Conservation (phyloP, 2,113 vertebrate species). For the Eulemur rufifrons region DNA sequence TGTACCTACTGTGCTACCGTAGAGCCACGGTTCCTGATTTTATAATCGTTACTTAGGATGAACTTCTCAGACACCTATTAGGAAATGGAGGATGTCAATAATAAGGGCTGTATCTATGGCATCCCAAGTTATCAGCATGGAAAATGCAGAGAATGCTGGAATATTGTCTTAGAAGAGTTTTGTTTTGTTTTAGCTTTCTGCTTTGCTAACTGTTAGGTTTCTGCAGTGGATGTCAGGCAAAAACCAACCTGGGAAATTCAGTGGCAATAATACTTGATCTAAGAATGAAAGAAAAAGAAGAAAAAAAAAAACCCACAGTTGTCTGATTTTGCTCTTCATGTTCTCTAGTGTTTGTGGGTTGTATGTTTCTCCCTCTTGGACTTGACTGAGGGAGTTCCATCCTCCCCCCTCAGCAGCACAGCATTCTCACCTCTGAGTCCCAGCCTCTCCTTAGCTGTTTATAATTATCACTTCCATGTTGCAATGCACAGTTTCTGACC, state of each 20-base stretch:
- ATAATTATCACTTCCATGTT: constrained; percentile 56
- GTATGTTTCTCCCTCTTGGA: background rate
- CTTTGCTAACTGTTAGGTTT: background rate
- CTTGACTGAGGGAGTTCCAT: background rate
- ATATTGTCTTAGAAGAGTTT: background rate
- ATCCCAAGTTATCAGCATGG: background rate
- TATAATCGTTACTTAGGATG: background rate
- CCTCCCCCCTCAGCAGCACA: background rate
- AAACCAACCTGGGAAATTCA: background rate
- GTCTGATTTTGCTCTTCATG: background rate
- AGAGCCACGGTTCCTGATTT: background rate
- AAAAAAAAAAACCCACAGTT: background rate
- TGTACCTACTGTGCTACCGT: background rate
- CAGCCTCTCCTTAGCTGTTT: constrained; percentile 51
- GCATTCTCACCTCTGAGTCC: constrained; percentile 34
- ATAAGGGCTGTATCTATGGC: background rate
- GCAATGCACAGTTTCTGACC: constrained; percentile 19
- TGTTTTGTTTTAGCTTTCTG: background rate
- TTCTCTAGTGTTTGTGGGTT: background rate
- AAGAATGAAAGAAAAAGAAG: background rate
- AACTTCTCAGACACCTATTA: background rate
- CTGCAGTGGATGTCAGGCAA: background rate
- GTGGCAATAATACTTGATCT: background rate
- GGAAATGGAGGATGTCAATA: background rate
- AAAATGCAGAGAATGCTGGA: background rate